Conservation (phyloP, 64 coral and sea anemone species). For the Montipora efflorescens region DNA sequence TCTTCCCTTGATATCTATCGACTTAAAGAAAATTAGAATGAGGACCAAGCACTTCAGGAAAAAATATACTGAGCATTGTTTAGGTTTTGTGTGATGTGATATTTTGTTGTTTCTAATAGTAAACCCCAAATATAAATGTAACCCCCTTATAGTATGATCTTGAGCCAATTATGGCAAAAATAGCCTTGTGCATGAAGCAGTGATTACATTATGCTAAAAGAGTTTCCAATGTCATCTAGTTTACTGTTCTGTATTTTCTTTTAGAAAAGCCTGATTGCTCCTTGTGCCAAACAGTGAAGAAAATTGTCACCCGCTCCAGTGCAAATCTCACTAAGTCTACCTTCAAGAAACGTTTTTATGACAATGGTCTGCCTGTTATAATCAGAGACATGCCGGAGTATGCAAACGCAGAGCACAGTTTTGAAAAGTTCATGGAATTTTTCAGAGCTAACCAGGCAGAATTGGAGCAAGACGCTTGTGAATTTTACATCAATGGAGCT, state of each 20-base stretch:
- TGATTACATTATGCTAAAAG: neutral
- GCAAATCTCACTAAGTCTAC: conserved; percentile 56
- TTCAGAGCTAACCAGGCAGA: conserved; percentile 60
- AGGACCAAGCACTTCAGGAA: too few species aligned
- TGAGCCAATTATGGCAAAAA: neutral
- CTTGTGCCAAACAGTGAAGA: conserved; percentile 54
- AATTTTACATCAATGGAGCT: conserved; percentile 64
- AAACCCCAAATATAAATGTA: too few species aligned
- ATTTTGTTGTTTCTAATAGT: too few species aligned
- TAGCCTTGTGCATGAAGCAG: neutral
- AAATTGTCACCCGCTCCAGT: conserved; percentile 57
- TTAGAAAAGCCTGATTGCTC: conserved; percentile 85
- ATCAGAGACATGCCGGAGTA: conserved; percentile 76
- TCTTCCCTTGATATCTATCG: too few species aligned
- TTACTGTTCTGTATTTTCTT: neutral
- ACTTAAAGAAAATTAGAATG: too few species aligned
- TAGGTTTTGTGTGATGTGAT: too few species aligned
- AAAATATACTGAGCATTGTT: too few species aligned
- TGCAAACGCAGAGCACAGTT: conserved; percentile 59
- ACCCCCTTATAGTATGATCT: too few species aligned
- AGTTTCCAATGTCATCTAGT: neutral
- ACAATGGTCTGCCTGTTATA: conserved; percentile 74
- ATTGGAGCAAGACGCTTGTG: conserved; percentile 83
- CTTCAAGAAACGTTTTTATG: conserved; percentile 86
- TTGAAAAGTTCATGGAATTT: conserved; percentile 71